Evolutionary conservation across 2,113 vertebrate genomes (phyloP), one percentile per base, ranked within the genome.

Genomic region (Poeciliopsis occidentalis): DNA sequence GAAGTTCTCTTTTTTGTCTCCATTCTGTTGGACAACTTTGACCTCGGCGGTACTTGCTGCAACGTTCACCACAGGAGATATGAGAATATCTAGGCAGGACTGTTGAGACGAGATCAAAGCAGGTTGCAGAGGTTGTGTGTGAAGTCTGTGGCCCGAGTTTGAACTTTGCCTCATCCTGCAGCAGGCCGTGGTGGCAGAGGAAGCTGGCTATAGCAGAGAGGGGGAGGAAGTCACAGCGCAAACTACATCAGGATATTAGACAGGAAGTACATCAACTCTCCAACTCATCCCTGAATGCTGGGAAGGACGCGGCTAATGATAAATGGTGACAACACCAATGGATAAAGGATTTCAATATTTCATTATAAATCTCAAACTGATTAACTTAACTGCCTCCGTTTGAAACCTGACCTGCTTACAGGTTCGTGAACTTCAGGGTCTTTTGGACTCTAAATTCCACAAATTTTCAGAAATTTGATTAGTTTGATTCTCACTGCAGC

Each of bases 161-260:
- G 86, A 92, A 83, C 87, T 79, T 22, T 73, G 69, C 65, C 66
- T 81, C 67, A 60, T 78, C 74, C 64, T 70, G 67, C 73, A 60
- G 74, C 72, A 30, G 79, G 62, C 70, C 74, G 31, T 19, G 29
- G 68, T 70, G 71, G 88, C 78, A 71, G 74, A 87, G 87, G 85
- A 87, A 87, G 89, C 57, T 81, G 78, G 76, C 77, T 79, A 72
- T 37, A 69, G 22, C 57, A 75, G 69, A 68, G 10, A 69, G 61
- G 68, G 74, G 64, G 32, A n/a, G n/a, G 80, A 74, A 76, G 29
- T 79, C 31, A n/a, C 65, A 80, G 57, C 39, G 81, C 88, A 76
- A 90, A 91, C 91, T 87, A 86, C 83, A 90, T 92, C 80, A 92
- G 80, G 85, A 80, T 82, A 72, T 75, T 76, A 76, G 87, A 83